Conservation (phyloP, 2,888 invertebrate species). For the Oscheius onirici region DNA sequence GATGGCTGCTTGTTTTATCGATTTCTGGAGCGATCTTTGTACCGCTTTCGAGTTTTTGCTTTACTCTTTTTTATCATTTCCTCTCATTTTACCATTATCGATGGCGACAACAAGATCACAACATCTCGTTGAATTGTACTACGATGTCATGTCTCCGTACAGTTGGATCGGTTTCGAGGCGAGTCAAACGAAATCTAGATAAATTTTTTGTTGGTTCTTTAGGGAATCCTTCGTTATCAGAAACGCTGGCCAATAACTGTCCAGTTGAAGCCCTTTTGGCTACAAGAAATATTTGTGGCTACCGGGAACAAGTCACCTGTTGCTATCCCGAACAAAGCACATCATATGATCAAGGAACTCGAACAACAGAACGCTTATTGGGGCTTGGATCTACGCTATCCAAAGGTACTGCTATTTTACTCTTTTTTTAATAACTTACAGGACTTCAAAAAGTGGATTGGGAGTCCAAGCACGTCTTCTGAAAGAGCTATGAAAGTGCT, state of each 20-base stretch:
- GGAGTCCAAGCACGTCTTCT: slow-evolving; percentile 40
- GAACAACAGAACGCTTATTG: slow-evolving; percentile 70
- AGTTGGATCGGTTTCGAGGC: slow-evolving; percentile 75
- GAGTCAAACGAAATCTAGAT: not conserved
- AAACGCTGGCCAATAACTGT: slow-evolving; percentile 73
- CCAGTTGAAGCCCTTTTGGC: slow-evolving; percentile 73
- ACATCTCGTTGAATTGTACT: slow-evolving; percentile 67
- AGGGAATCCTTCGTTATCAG: slow-evolving; percentile 71
- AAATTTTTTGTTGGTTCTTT: slow-evolving; percentile 17
- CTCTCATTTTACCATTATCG: not conserved
- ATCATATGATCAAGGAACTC: slow-evolving; percentile 72
- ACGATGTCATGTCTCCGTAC: slow-evolving; percentile 75
- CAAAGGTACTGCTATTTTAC: slow-evolving; percentile 46
- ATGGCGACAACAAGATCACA: not conserved
- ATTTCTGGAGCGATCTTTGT: not conserved
- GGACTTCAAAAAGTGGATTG: slow-evolving; percentile 27
- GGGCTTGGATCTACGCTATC: slow-evolving; percentile 71
- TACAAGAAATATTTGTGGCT: slow-evolving; percentile 73
- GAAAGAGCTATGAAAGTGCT: slow-evolving; percentile 40
- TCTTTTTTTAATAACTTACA: not conserved
- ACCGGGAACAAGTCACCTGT: slow-evolving; percentile 73
- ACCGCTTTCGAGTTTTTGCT: not conserved
- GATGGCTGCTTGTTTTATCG: not conserved
- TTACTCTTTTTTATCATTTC: not conserved
- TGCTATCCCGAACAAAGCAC: slow-evolving; percentile 71